Conservation (phyloP, 2,797 vertebrate genomes). For the Leuciscus waleckii region DNA sequence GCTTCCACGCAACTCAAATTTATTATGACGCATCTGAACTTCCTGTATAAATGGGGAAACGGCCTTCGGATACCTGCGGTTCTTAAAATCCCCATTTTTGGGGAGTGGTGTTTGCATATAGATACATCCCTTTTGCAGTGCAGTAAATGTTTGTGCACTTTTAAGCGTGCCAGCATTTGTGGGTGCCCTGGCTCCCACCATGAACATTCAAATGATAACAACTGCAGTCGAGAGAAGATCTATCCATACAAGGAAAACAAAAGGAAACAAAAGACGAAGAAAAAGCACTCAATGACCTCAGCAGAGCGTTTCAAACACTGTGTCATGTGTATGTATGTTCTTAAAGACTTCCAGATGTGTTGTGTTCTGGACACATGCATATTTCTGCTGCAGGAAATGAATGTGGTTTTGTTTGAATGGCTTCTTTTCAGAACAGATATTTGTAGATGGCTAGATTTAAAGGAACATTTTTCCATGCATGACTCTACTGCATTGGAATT, state of each 20-base stretch:
- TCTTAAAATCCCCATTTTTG: background rate
- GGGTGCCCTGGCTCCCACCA: constrained; percentile 4
- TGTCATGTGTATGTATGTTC: constrained; percentile 73
- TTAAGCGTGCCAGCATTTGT: background rate
- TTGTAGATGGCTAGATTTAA: constrained; percentile 78
- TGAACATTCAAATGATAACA: constrained; percentile 65
- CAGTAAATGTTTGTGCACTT: background rate
- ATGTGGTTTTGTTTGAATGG: constrained; percentile 77
- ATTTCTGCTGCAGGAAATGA: constrained; percentile 79
- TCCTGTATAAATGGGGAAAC: constrained; percentile 11
- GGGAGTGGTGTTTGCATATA: background rate
- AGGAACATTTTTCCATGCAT: constrained; percentile 55
- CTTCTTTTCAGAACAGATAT: constrained; percentile 77
- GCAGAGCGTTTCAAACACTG: constrained; percentile 73
- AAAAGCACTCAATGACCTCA: constrained; percentile 66
- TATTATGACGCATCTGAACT: constrained; percentile 69
- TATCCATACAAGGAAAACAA: constrained; percentile 48
- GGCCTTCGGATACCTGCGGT: background rate
- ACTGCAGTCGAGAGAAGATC: constrained; percentile 62
- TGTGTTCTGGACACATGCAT: constrained; percentile 77
- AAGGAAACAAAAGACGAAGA: constrained; percentile 63
- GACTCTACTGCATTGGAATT: constrained; percentile 35
- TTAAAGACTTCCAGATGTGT: constrained; percentile 82
- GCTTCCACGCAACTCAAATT: constrained; percentile 60
- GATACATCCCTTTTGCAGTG: background rate